These are phyloP conservation scores for Achlya flavicornis DNA, from an alignment of 2,888 invertebrate genomes.

Conservation along the genomic window DNA sequence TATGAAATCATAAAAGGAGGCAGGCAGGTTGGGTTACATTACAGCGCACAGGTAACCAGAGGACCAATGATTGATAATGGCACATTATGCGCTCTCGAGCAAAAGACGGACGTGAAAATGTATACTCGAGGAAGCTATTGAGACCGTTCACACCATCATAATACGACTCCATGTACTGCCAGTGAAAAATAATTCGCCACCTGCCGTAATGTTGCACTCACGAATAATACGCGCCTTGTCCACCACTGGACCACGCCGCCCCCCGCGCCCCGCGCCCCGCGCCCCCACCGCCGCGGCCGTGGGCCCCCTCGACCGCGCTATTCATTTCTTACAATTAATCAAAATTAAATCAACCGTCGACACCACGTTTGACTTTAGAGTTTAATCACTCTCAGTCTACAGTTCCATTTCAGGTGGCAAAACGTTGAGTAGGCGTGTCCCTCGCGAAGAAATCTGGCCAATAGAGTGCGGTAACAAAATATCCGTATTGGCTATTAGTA, in stretches of 20 bases:
- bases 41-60: conserved; percentile 19
- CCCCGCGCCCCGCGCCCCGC: conserved; percentile 23
- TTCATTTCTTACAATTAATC: conserved; percentile 83
- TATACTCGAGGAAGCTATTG: conserved; percentile 9
- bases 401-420: conserved; percentile 51
- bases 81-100: conserved; percentile 52
- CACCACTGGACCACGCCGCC: conserved; percentile 25
- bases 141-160: neutral
- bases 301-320: conserved; percentile 51
- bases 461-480: conserved; percentile 85
- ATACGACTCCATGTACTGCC: neutral
- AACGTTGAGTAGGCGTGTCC: conserved; percentile 68
- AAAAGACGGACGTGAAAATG: conserved; percentile 19
- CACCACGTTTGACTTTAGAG: conserved; percentile 44
- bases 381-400: conserved; percentile 42
- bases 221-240: conserved; percentile 19
- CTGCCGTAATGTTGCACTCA: conserved; percentile 23
- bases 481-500: conserved; percentile 85
- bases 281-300: conserved; percentile 26
- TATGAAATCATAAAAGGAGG: conserved; percentile 15
- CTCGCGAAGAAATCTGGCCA: conserved; percentile 84
- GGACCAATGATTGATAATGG: conserved; percentile 58
- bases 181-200: conserved; percentile 21
- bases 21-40: conserved; percentile 26
- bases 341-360: conserved; percentile 76